phyloP scores from a whole-genome alignment of 2,113 vertebrate species.

The Hippoglossus stenolepis region DNA sequence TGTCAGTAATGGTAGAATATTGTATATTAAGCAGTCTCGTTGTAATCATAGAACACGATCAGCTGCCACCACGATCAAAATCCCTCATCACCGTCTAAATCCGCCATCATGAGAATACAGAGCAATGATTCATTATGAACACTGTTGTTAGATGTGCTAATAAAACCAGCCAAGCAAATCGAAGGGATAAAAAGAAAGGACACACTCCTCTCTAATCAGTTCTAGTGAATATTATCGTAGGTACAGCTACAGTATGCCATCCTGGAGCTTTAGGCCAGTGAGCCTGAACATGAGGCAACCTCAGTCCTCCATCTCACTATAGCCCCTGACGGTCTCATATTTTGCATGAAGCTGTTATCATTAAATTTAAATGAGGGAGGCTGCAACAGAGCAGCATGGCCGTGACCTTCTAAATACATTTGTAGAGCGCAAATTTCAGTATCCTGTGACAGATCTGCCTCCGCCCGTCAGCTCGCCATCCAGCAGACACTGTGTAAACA shows the following conservation, averaged over 20 bases:
- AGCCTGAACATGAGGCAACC: conserved; percentile 37
- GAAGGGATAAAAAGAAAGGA: neutral
- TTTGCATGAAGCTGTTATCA: conserved; percentile 77
- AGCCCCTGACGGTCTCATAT: conserved; percentile 56
- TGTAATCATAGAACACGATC: no score
- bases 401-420: conserved; percentile 80
- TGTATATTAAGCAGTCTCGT: no score
- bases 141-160: conserved; percentile 1
- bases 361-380: conserved; percentile 79
- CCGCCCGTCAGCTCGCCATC: conserved; percentile 57
- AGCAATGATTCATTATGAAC: conserved; percentile 11
- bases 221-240: conserved; percentile 7
- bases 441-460: conserved; percentile 72
- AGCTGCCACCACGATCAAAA: no score
- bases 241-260: conserved; percentile 1
- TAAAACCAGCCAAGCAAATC: neutral
- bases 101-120: no score
- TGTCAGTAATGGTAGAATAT: no score
- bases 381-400: conserved; percentile 69
- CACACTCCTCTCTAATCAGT: neutral
- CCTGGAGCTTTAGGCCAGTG: conserved; percentile 18
- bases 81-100: no score
- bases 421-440: conserved; percentile 69
- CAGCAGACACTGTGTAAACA: conserved; percentile 51
- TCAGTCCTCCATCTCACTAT: conserved; percentile 24